Evolutionary conservation across 2,797 vertebrate species (phyloP).

Genomic region (Ceryle rudis): DNA sequence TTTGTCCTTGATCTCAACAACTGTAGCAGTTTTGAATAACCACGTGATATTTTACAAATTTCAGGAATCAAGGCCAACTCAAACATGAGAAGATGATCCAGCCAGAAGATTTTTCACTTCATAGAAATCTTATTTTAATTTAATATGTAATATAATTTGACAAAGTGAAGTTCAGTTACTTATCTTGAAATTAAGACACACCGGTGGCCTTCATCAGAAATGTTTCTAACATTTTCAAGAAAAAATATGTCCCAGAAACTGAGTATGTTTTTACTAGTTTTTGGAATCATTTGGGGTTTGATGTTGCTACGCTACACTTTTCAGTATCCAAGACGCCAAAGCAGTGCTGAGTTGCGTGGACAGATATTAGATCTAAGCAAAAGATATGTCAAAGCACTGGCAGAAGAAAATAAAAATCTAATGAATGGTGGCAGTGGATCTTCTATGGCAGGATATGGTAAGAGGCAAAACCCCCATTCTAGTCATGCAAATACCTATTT

Average conservation of each 20-base stretch:
- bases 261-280: conserved; percentile 90
- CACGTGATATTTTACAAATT: conserved; percentile 35
- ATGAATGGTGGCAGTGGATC: conserved; percentile 86
- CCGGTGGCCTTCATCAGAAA: conserved; percentile 74
- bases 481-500: not conserved
- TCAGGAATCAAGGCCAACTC: conserved; percentile 52
- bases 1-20: not conserved
- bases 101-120: conserved; percentile 40
- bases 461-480: conserved; percentile 7
- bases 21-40: conserved; percentile 29
- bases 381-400: conserved; percentile 94
- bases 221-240: conserved; percentile 90
- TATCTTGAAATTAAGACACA: not conserved
- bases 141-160: conserved; percentile 31
- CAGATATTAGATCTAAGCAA: conserved; percentile 96
- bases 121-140: conserved; percentile 20
- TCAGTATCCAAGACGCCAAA: conserved; percentile 92
- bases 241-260: conserved; percentile 97
- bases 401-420: conserved; percentile 91
- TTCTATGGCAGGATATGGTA: conserved; percentile 96
- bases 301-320: conserved; percentile 94
- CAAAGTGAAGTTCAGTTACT: conserved; percentile 12
- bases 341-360: conserved; percentile 91
- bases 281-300: conserved; percentile 95
- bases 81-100: conserved; percentile 53